Evolutionary conservation across 2,888 invertebrate species (phyloP), one percentile per base, ranked within the genome.

Genomic region (Melanostoma scalare): DNA sequence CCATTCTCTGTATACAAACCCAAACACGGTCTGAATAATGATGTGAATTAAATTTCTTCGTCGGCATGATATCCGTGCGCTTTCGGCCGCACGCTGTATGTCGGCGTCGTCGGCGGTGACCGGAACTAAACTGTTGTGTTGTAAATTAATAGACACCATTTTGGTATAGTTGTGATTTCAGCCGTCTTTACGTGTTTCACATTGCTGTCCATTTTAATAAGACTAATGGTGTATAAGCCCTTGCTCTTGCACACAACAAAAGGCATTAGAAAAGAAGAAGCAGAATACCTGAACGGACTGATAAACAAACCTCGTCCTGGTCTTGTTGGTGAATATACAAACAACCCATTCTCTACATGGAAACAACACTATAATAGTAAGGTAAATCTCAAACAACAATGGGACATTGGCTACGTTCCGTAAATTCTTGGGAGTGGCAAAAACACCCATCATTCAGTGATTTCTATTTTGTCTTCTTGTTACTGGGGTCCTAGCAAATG

Each of bases 11-110:
- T 20, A 20, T 20, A 20, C 20, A 20, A 69, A 31, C 53, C 53
- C 38, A 46, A 63, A 78, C 78, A 73, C 74, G 77, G n/a, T 65
- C 44, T 61, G 82, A 82, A 82, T 82, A 56, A 63, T 69, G 48
- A 73, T 78, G 56, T 36, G 36, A 58, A 78, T 77, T 74, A 73
- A 72, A 68, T n/a, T n/a, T 48, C 30, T 61, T 10, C 33, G 53
- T 78, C 40, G 61, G 9, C 61, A 68, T 20, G 36, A 67, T 48
- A 69, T 30, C 44, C 40, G 5, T 58, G 33, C n/a, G 33, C 56
- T 53, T 69, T 48, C 75, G 20, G 20, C 20, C 0, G 20, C 20
- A 20, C 20, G 20, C 20, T 20, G n/a, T n/a, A n/a, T n/a, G 20
- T 20, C 20, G 20, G 20, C 20, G 20, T 20, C 20, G 20, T 20